Conservation (phyloP, 64 coral and sea anemone species). For the Actinia equina region DNA sequence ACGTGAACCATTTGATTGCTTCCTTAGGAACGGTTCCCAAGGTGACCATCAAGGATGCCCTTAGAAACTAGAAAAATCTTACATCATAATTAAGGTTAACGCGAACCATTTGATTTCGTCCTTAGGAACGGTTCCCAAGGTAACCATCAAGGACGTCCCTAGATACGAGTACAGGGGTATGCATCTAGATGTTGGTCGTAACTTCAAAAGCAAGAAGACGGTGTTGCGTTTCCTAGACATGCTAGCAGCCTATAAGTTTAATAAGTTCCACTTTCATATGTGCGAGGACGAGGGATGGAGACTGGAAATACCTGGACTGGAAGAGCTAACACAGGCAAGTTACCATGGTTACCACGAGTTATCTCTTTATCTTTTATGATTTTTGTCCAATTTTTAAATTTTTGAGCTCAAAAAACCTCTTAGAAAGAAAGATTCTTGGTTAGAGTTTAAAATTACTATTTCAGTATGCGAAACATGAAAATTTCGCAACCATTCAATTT, state of each 20-base stretch:
- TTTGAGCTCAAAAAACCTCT: no score
- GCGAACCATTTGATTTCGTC: background rate
- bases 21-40: constrained; percentile 31
- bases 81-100: background rate
- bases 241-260: constrained; percentile 58
- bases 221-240: constrained; percentile 38
- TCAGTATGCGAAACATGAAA: no score
- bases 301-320: constrained; percentile 45
- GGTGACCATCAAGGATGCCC: constrained; percentile 45
- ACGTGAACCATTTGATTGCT: background rate
- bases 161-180: constrained; percentile 51
- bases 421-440: no score
- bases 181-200: constrained; percentile 60
- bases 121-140: constrained; percentile 25
- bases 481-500: no score
- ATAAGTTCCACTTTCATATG: constrained; percentile 64
- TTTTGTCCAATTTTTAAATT: no score
- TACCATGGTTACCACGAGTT: background rate
- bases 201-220: constrained; percentile 45
- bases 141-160: constrained; percentile 45
- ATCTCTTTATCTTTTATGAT: no score
- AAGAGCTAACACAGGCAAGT: constrained; percentile 49
- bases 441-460: no score
- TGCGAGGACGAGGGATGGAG: constrained; percentile 68
- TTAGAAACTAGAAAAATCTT: background rate